Base-by-base conservation (phyloP, 2,888 invertebrate genomes). In the Meloe dianella region DNA sequence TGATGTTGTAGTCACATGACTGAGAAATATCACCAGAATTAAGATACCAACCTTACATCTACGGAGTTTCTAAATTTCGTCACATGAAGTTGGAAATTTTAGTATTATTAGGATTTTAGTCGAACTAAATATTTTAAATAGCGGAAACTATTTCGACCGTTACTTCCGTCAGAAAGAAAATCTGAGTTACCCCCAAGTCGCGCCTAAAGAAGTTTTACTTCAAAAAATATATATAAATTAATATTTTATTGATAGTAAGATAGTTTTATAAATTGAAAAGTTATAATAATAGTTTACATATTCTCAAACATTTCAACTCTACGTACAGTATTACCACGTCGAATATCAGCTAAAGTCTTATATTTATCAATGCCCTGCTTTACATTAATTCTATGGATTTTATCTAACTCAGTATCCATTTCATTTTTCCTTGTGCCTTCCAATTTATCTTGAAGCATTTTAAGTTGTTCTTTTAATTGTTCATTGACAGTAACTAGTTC, bases 221-320 rank as follows among this genome's bases (percentile, higher is more conserved):
- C 30, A 30, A 30, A 35, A 12, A 35, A 4, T 10, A 12, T 1
- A 38, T 38, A n/a, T 17, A 41, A 12, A 1, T 41, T 47, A 47
- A 47, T 20, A 9, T 10, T 47, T 47, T 47, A 47, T 47, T 47
- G 20, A 47, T 47, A 47, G 20, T 47, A 20, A 10, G n/a, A 22
- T 7, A 32, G n/a, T 38, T 38, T n/a, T 17, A 41, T n/a, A 41
- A n/a, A 41, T n/a, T n/a, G n/a, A n/a, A n/a, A n/a, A n/a, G n/a
- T n/a, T n/a, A n/a, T n/a, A n/a, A n/a, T n/a, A 6, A n/a, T 7
- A 17, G 35, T 61, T 72, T 78, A 83, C 76, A 82, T 75, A 73
- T 83, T 83, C 73, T 83, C 83, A 73, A 83, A 83, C 77, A 83
- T 75, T 65, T 83, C 83, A 2, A 82, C 81, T 60, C 83, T 74